These are phyloP conservation scores for Hystrix cristata DNA, from an alignment of 2,113 vertebrate genomes.

Conservation along the genomic window DNA sequence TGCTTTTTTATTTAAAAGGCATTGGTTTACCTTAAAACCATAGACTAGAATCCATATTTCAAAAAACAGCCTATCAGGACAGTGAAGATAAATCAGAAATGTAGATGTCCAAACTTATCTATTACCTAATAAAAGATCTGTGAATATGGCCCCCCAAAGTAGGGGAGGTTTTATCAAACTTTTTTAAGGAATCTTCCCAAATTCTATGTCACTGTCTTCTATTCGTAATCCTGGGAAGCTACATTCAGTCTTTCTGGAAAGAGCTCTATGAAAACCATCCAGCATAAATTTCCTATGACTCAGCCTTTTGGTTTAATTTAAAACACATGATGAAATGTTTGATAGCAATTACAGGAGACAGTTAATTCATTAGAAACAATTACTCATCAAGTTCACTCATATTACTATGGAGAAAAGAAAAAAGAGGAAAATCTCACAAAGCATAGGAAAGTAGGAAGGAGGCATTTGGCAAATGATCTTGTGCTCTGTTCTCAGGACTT, in stretches of 20 bases:
- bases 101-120: not conserved
- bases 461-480: constrained; percentile 52
- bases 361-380: constrained; percentile 75
- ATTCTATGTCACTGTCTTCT: not conserved
- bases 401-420: constrained; percentile 44
- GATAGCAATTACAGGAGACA: constrained; percentile 78
- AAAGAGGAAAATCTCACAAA: constrained; percentile 16
- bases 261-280: not conserved
- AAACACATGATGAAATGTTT: constrained; percentile 72
- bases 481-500: constrained; percentile 52
- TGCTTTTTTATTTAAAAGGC: not conserved
- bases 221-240: not conserved
- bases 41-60: not conserved
- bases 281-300: constrained; percentile 10
- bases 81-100: not conserved
- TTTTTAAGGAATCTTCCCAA: constrained; percentile 38
- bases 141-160: not conserved
- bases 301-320: constrained; percentile 73
- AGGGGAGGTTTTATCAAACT: not conserved
- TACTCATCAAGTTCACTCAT: constrained; percentile 28
- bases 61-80: not conserved
- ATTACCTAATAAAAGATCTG: not conserved
- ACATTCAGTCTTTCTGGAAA: not conserved
- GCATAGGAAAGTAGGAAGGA: constrained; percentile 46
- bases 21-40: not conserved